Evolutionary conservation across 2,113 vertebrate genomes (phyloP).

Genomic region (Tragelaphus scriptus): DNA sequence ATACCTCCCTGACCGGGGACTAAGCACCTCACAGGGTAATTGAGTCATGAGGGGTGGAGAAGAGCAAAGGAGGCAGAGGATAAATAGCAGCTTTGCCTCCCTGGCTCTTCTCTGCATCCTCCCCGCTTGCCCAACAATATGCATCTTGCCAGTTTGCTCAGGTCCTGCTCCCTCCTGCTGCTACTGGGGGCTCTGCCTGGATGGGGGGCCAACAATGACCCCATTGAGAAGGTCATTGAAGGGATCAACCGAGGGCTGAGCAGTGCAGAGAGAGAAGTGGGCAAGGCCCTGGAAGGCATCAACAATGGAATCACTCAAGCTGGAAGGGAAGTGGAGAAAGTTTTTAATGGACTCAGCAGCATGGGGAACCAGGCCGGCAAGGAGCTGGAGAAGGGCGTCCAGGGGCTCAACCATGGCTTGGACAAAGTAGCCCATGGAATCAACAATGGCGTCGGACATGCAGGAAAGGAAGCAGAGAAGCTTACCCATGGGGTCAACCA

Average conservation of each 20-base stretch:
- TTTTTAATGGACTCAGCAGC: constrained; percentile 61
- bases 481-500: constrained; percentile 61
- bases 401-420: constrained; percentile 57
- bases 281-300: constrained; percentile 70
- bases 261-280: constrained; percentile 67
- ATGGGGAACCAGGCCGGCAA: constrained; percentile 55
- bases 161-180: constrained; percentile 57
- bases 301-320: constrained; percentile 73
- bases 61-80: constrained; percentile 16
- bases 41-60: constrained; percentile 71
- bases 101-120: constrained; percentile 51
- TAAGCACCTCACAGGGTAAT: constrained; percentile 32
- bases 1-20: constrained; percentile 40
- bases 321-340: constrained; percentile 72
- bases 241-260: constrained; percentile 68
- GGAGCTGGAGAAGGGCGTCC: constrained; percentile 52
- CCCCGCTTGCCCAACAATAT: constrained; percentile 41
- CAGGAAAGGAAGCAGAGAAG: constrained; percentile 65
- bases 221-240: constrained; percentile 67
- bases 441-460: constrained; percentile 38
- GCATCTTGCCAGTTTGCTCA: constrained; percentile 25
- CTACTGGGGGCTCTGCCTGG: constrained; percentile 42
- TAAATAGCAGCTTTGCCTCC: constrained; percentile 61
- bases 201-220: constrained; percentile 43
- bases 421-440: constrained; percentile 63